Evolutionary conservation across 2,888 invertebrate genomes (phyloP), one percentile per base, ranked within the genome.

Genomic region (Diachrysia chrysitis): DNA sequence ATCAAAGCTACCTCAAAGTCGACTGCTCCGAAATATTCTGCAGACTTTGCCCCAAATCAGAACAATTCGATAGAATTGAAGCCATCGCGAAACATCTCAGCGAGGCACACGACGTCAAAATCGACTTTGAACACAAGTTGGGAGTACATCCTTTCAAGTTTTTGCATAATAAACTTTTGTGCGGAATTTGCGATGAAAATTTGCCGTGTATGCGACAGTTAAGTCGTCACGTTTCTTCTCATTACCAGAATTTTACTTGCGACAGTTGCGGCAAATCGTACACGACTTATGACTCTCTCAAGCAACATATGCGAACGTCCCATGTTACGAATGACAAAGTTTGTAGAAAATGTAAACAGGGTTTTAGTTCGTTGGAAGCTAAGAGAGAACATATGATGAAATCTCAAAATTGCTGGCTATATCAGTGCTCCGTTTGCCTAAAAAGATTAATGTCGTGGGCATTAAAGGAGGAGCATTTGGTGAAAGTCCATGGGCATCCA

Each of bases 231-330:
- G 91, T 92, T 0, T 89, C 91, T 54, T 79, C 86, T 0, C 94
- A 95, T 65, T 95, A 91, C 69, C 76, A 87, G 0, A 91, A 90
- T 48, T 92, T 85, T 72, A 93, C 92, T 0, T 95, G 94, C 63
- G 94, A 94, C 9, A 84, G 87, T 2, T 95, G 94, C 55, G 94
- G 94, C 0, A 93, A 92, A 63, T 91, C 90, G 0, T 94, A 92
- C 64, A 87, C 92, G 0, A 92, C 92, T 0, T 89, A 86, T 14
- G 90, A 91, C 0, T 85, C 92, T 0, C 65, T 94, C 12, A 87
- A 87, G 48, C 87, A 89, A 29, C 94, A 94, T 58, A 88, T 91
- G 6, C 85, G 87, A 4, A 91, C 86, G 58, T 85, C 88, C 0
- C 92, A 93, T 32, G 83, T 87, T 3, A 78, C 84, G 1, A 86